Evolutionary conservation across 2,797 vertebrate genomes (phyloP).

Genomic region (Luscinia megarhynchos): DNA sequence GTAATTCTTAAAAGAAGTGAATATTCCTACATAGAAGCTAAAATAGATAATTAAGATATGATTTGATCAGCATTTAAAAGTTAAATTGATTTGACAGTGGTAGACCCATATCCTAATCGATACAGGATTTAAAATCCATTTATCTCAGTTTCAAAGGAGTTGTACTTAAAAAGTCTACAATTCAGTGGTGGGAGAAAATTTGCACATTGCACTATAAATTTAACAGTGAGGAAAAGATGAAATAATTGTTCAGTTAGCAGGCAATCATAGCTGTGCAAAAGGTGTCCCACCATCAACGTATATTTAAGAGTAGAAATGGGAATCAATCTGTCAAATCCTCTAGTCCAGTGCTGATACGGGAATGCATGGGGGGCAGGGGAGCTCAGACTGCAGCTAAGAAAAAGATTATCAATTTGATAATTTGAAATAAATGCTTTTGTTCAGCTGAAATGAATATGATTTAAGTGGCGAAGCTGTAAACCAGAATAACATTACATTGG

Average conservation of each 20-base stretch:
- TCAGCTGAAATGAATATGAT: background rate
- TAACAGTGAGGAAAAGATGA: background rate
- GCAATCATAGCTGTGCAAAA: background rate
- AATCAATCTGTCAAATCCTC: background rate
- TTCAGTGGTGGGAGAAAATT: background rate
- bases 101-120: background rate
- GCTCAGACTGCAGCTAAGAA: background rate
- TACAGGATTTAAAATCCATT: background rate
- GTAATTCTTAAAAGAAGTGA: background rate
- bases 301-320: background rate
- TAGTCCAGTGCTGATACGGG: background rate
- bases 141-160: background rate
- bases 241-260: background rate
- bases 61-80: background rate
- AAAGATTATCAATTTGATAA: background rate
- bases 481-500: background rate
- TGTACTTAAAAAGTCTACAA: background rate
- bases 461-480: background rate
- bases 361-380: fast-evolving
- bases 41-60: background rate
- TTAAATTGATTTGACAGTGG: background rate
- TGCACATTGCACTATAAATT: background rate
- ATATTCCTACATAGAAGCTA: background rate
- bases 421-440: background rate
- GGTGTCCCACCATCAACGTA: background rate